phyloP scores from a whole-genome alignment of 2,888 invertebrate species.

The Argyresthia albistria region DNA sequence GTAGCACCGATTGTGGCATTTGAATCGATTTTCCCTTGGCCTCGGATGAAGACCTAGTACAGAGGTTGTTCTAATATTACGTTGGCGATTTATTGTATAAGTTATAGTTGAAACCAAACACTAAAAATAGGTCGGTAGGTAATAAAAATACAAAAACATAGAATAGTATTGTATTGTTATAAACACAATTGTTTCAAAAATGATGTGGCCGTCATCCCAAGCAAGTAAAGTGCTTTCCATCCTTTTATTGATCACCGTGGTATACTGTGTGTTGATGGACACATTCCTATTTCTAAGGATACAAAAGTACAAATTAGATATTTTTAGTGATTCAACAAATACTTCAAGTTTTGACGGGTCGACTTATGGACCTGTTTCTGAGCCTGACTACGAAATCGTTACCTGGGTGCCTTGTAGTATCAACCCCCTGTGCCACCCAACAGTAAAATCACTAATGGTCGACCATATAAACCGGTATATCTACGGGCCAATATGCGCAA shows the following conservation, averaged over 20 bases:
- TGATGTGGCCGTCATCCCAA: slow-evolving; percentile 83
- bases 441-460: slow-evolving; percentile 85
- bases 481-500: slow-evolving; percentile 83
- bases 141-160: too few relatives aligned
- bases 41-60: too few relatives aligned
- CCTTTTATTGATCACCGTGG: slow-evolving; percentile 67
- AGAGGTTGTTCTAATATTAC: too few relatives aligned
- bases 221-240: slow-evolving; percentile 78
- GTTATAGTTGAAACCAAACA: too few relatives aligned
- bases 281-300: slow-evolving; percentile 79
- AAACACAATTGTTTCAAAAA: slow-evolving; percentile 24
- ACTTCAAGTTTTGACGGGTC: slow-evolving; percentile 32
- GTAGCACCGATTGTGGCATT: too few relatives aligned
- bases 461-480: slow-evolving; percentile 90
- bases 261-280: slow-evolving; percentile 83
- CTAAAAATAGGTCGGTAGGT: too few relatives aligned
- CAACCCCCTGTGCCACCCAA: slow-evolving; percentile 84
- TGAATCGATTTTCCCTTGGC: too few relatives aligned
- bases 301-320: slow-evolving; percentile 76
- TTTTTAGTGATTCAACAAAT: slow-evolving; percentile 23
- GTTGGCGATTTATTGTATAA: too few relatives aligned
- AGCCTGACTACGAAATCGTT: slow-evolving; percentile 57
- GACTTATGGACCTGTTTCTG: slow-evolving; percentile 23
- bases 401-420: slow-evolving; percentile 79
- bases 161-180: too few relatives aligned